A percentile compares a stretch with the other conserved stretches of the same genome.
phyloP scores from a whole-genome alignment of 2,888 invertebrate genomes.

The Mylabris sibirica region DNA sequence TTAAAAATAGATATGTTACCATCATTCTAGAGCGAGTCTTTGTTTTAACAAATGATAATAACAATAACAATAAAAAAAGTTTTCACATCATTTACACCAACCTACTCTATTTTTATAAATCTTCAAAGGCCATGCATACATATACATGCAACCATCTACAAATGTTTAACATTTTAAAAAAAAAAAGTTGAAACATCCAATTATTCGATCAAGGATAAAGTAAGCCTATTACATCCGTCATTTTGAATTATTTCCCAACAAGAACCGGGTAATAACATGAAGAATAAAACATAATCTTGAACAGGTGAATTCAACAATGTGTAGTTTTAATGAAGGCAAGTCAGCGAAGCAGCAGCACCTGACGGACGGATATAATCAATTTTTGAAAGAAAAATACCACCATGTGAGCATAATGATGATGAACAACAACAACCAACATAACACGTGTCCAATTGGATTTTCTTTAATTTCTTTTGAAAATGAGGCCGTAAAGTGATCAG shows the following conservation, averaged over 20 bases:
- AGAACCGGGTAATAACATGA: neutral
- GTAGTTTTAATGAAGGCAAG: neutral
- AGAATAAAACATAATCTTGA: neutral
- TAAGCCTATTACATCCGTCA: neutral
- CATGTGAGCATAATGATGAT: neutral
- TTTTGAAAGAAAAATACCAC: neutral
- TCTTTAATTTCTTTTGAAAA: too few species aligned
- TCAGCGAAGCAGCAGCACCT: neutral
- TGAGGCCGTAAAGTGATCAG: too few species aligned
- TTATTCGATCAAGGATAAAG: neutral
- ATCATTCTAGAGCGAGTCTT: too few species aligned
- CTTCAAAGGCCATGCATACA: too few species aligned
- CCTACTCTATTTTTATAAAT: too few species aligned
- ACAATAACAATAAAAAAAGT: neutral
- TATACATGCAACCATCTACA: too few species aligned
- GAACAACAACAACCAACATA: neutral
- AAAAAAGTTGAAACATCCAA: neutral
- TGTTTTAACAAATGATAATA: neutral
- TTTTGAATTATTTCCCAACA: neutral
- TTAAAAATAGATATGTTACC: neutral
- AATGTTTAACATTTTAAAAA: too few species aligned
- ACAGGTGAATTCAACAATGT: neutral
- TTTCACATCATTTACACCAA: too few species aligned
- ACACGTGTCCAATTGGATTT: neutral
- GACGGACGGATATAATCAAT: constrained; percentile 8